These are phyloP conservation scores for Diabrotica virgifera DNA, from an alignment of 1,140 invertebrate species.

Conservation along the genomic window DNA sequence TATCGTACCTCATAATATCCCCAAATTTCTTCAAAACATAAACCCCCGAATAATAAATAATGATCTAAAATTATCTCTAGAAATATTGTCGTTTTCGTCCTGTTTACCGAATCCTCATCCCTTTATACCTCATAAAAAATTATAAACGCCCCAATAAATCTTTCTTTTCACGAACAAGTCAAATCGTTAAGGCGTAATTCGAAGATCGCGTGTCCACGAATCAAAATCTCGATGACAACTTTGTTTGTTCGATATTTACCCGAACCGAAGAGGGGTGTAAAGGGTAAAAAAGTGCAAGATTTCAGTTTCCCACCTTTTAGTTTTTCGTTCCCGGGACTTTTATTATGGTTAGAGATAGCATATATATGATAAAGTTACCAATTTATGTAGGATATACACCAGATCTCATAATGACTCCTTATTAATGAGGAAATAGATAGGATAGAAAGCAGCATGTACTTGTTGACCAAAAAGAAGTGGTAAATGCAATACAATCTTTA, in stretches of 20 bases:
- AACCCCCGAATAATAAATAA: background rate
- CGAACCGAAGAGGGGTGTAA: background rate
- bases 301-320: background rate
- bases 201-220: background rate
- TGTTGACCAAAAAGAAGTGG: no score
- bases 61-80: background rate
- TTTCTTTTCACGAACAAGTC: conserved; percentile 1
- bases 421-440: no score
- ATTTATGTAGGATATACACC: no score
- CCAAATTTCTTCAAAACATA: no score
- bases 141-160: conserved; percentile 2
- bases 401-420: no score
- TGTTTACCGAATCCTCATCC: background rate
- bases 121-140: conserved; percentile 1
- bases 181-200: background rate
- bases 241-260: background rate
- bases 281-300: background rate
- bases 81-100: background rate
- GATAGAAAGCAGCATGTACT: no score
- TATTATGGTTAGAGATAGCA: no score
- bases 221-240: conserved; percentile 2
- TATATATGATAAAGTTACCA: no score
- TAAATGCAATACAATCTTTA: no score
- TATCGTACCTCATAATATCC: no score
- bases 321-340: background rate